Evolutionary conservation across 2,113 vertebrate genomes (phyloP).

Genomic region (Onychostruthus taczanowskii): DNA sequence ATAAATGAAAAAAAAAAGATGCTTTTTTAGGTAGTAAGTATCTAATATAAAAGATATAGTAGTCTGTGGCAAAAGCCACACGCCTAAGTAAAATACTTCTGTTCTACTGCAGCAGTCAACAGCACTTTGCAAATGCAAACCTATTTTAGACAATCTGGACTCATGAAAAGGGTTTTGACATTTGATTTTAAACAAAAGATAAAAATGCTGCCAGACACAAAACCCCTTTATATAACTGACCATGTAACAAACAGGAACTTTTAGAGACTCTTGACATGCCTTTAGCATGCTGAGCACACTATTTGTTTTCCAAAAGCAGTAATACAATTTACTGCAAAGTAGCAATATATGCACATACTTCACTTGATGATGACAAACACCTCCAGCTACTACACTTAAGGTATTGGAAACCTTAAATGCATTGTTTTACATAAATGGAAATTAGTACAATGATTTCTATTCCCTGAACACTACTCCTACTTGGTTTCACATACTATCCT

Average conservation of each 20-base stretch:
- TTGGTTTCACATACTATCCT: not conserved
- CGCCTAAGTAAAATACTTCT: not conserved
- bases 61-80: not conserved
- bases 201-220: not conserved
- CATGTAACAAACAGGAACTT: rapidly evolving
- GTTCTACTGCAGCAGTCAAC: not conserved
- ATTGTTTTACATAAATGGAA: not conserved
- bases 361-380: not conserved
- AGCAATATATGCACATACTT: not conserved
- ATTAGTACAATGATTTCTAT: not conserved
- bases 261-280: not conserved
- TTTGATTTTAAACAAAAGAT: not conserved
- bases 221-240: not conserved
- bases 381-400: not conserved
- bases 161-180: not conserved
- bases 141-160: not conserved
- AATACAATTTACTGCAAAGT: not conserved
- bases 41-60: not conserved
- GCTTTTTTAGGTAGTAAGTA: not conserved
- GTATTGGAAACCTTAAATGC: not conserved
- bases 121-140: not conserved
- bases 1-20: not conserved
- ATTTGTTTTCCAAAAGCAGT: not conserved
- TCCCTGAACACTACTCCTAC: not conserved
- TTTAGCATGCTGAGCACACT: not conserved